Evolutionary conservation across 2,797 vertebrate species (phyloP).

Genomic region (Cetoscarus ocellatus): DNA sequence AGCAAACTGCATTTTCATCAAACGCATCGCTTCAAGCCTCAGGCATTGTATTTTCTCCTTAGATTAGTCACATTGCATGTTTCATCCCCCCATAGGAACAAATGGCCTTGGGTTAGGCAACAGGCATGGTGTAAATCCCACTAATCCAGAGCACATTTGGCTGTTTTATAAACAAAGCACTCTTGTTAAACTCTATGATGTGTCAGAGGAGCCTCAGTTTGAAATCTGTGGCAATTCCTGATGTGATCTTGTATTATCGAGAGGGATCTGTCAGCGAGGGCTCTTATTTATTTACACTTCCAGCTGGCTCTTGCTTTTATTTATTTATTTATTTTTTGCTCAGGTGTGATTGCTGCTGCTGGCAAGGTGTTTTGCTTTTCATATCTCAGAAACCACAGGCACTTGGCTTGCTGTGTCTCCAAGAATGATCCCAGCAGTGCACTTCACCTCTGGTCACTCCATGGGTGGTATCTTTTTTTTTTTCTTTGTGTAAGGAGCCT

Average conservation of each 20-base stretch:
- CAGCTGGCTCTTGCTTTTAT: not conserved
- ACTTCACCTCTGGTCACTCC: conserved; percentile 16
- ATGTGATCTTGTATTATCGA: conserved; percentile 20
- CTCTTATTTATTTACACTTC: conserved; percentile 19
- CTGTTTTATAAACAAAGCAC: conserved; percentile 30
- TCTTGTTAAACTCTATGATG: conserved; percentile 22
- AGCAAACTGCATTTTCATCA: conserved; percentile 18
- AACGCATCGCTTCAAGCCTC: conserved; percentile 7
- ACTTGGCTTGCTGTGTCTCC: conserved; percentile 19
- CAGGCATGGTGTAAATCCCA: conserved; percentile 23
- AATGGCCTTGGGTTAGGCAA: conserved; percentile 23
- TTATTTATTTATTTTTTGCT: not conserved
- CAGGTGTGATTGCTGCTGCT: not conserved
- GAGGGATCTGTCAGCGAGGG: conserved; percentile 1
- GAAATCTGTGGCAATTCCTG: conserved; percentile 1
- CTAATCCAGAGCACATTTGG: conserved; percentile 17
- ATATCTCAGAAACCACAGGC: conserved; percentile 9
- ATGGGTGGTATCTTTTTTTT: conserved; percentile 11
- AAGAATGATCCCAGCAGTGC: conserved; percentile 6
- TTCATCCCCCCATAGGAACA: conserved; percentile 25
- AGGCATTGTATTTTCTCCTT: conserved; percentile 18
- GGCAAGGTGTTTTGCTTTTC: not conserved
- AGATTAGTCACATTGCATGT: conserved; percentile 39
- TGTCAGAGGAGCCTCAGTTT: conserved; percentile 10
- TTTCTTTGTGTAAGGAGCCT: conserved; percentile 7